These are phyloP conservation scores for Probosciger aterrimus DNA, from an alignment of 2,113 vertebrate genomes.

Conservation along the genomic window DNA sequence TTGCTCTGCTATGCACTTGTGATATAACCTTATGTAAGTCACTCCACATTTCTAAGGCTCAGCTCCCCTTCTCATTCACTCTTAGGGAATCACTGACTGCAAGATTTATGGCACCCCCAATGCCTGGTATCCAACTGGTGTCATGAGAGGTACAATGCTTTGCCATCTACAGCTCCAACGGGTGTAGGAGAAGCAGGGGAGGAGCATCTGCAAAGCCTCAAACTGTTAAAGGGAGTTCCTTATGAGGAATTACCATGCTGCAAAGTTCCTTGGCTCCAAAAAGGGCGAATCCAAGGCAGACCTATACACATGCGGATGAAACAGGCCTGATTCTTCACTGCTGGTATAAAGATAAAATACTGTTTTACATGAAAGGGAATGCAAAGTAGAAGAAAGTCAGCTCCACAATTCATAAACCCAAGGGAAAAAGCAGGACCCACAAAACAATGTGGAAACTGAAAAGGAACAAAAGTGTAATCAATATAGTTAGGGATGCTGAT, in stretches of 20 bases:
- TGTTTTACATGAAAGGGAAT: background rate
- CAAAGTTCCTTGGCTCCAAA: background rate
- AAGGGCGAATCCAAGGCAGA: background rate
- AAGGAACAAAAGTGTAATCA: background rate
- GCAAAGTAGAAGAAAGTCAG: background rate
- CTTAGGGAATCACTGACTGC: background rate
- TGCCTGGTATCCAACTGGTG: background rate
- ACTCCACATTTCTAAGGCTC: background rate
- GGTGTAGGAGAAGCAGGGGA: background rate
- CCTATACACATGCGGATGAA: background rate
- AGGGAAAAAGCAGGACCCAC: background rate
- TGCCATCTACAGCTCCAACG: background rate
- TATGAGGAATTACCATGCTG: background rate
- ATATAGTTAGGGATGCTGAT: background rate
- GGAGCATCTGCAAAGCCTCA: background rate
- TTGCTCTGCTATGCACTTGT: background rate
- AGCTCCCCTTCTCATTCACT: background rate
- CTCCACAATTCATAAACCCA: background rate
- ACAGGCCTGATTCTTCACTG: background rate
- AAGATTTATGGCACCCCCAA: background rate
- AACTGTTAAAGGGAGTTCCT: background rate
- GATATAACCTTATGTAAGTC: background rate
- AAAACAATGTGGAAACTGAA: background rate
- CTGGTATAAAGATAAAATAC: background rate
- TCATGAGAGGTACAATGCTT: rapidly evolving